Base-by-base conservation (phyloP, 2,797 vertebrate genomes). In the Typhlichthys eigenmanni region DNA sequence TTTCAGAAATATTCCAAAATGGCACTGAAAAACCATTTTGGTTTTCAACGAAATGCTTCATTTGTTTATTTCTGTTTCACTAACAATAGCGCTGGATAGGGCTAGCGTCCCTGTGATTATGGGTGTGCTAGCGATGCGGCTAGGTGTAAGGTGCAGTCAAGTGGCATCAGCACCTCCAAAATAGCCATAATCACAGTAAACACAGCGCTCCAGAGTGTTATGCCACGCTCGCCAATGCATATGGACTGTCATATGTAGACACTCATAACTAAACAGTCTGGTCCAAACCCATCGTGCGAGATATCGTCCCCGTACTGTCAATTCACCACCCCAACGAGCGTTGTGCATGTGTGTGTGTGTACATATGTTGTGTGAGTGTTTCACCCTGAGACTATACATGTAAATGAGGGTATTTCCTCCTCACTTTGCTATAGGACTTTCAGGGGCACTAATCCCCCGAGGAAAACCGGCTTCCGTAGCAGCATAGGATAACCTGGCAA, bases 81-180 rank as follows among this genome's bases (percentile, higher is more conserved):
- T 48, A 48, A n/a, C 34, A 48, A 68, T 72, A 64, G 69, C 7
- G 6, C 34, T 38, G 34, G 7, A 38, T 6, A 38, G 34, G 34
- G 34, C 34, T 38, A 38, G 34, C 34, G 34, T 38, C 34, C 55
- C 61, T 68, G 54, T 67, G 74, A 77, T 76, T 69, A 63, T 45
- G 50, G 62, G 66, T 66, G 66, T 74, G 71, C 69, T 60, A 63
- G 51, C 43, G 72, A 81, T 71, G 60, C 78, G 74, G 49, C 16
- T 5, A 75, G 68, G 58, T 49, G 14, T 34, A 66, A 69, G 66
- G 63, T 47, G 52, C 67, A 68, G 66, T 8, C 47, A 49, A 84
- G 58, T 58, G 77, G 65, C 45, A 59, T 68, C 57, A 53, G 63
- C 65, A 50, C 64, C 55, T 55, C 50, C 16, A 29, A 8, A 53